phyloP scores from a whole-genome alignment of 2,797 vertebrate genomes.

The Anabacerthia variegaticeps region DNA sequence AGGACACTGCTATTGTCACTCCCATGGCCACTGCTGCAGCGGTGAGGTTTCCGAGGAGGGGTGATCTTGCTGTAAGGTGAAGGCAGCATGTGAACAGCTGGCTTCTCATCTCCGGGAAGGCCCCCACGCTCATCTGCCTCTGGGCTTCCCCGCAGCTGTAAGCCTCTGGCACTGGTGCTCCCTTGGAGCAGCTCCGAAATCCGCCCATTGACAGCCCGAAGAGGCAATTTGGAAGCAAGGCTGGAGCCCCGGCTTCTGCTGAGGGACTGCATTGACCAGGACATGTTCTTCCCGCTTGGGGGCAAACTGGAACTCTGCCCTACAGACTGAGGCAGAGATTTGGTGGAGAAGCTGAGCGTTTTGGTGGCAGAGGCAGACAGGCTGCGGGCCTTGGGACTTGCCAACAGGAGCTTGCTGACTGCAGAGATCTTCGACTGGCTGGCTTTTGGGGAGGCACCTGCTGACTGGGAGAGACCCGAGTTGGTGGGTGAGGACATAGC shows the following conservation, averaged over 20 bases:
- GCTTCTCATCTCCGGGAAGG: slow-evolving; percentile 78
- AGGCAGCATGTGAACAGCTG: slow-evolving; percentile 82
- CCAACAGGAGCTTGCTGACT: slow-evolving; percentile 89
- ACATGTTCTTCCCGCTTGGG: slow-evolving; percentile 84
- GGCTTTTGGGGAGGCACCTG: slow-evolving; percentile 78
- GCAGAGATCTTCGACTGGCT: slow-evolving; percentile 87
- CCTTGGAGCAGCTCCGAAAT: slow-evolving; percentile 89
- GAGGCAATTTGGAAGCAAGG: slow-evolving; percentile 85
- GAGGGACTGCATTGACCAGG: slow-evolving; percentile 88
- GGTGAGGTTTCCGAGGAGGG: slow-evolving; percentile 86
- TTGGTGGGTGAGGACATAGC: slow-evolving; percentile 82
- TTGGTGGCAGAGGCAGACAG: slow-evolving; percentile 87
- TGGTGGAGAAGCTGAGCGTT: slow-evolving; percentile 87
- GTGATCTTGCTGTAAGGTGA: slow-evolving; percentile 95
- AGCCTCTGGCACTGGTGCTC: slow-evolving; percentile 71
- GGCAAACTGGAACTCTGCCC: slow-evolving; percentile 88
- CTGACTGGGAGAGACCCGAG: slow-evolving; percentile 64
- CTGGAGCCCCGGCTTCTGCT: slow-evolving; percentile 87
- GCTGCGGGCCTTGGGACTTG: slow-evolving; percentile 87
- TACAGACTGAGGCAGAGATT: slow-evolving; percentile 84
- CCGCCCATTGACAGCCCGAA: slow-evolving; percentile 88
- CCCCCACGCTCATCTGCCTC: slow-evolving; percentile 76
- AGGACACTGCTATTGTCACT: slow-evolving; percentile 93
- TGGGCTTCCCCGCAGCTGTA: slow-evolving; percentile 69
- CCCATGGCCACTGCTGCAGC: slow-evolving; percentile 88